Evolutionary conservation across 2,113 vertebrate species (phyloP).

Genomic region (Myocastor coypus): DNA sequence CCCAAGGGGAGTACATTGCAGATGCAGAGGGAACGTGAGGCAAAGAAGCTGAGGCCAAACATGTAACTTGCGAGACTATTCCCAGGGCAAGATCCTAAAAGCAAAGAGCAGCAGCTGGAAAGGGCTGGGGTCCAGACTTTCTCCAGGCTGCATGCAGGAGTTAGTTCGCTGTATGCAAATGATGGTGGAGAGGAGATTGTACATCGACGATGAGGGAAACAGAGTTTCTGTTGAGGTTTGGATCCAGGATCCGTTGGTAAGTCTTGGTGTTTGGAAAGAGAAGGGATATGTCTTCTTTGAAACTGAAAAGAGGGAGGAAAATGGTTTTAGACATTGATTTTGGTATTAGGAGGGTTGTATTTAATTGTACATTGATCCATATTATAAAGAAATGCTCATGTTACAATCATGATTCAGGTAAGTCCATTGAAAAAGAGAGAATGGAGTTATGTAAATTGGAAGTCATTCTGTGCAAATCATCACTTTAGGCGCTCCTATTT

Average conservation of each 20-base stretch:
- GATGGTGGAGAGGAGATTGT: background rate
- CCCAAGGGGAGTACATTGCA: background rate
- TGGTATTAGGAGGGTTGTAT: background rate
- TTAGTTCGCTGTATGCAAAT: background rate
- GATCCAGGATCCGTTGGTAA: background rate
- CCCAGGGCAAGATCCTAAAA: background rate
- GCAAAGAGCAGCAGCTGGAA: background rate
- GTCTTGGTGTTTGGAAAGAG: constrained; percentile 17
- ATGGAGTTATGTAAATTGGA: constrained; percentile 79
- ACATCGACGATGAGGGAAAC: background rate
- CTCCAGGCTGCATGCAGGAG: background rate
- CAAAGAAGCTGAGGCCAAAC: background rate
- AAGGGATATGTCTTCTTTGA: constrained; percentile 25
- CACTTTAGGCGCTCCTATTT: constrained; percentile 78
- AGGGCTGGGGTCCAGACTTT: background rate
- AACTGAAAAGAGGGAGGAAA: background rate
- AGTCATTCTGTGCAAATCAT: constrained; percentile 83
- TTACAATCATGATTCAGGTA: constrained; percentile 80
- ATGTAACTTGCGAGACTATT: background rate
- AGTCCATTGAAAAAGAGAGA: constrained; percentile 78
- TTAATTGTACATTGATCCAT: background rate
- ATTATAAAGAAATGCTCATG: constrained; percentile 54
- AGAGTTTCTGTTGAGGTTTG: background rate
- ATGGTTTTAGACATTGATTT: background rate
- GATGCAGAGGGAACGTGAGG: background rate